These are phyloP conservation scores for Drosophila mimica DNA, from an alignment of 2,888 invertebrate species.

Conservation along the genomic window DNA sequence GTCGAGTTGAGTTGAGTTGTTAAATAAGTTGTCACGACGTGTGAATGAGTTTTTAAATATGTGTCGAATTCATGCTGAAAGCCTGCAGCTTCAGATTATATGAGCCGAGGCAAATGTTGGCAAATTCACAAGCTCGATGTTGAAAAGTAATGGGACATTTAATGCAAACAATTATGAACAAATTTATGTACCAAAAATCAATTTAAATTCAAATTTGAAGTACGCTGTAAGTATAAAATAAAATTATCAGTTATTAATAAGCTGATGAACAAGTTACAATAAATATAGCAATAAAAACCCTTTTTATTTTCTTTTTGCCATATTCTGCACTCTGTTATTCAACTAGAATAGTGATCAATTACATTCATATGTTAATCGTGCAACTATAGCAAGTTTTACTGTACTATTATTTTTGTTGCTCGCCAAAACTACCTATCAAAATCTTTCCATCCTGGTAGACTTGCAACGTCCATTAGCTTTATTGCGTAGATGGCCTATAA, in stretches of 20 bases:
- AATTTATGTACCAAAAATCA: background rate
- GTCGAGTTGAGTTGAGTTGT: slow-evolving; percentile 52
- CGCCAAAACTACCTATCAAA: background rate
- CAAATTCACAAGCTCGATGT: slow-evolving; percentile 27
- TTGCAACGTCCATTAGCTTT: slow-evolving; percentile 49
- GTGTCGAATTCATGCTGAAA: slow-evolving; percentile 62
- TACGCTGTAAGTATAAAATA: background rate
- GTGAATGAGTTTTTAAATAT: slow-evolving; percentile 75
- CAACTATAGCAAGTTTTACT: background rate
- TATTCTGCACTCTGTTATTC: background rate
- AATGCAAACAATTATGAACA: background rate
- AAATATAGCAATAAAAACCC: background rate
- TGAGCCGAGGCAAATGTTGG: slow-evolving; percentile 36
- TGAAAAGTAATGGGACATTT: background rate
- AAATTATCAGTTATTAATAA: background rate
- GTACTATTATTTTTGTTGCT: background rate
- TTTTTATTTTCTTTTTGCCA: background rate
- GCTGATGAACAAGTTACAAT: background rate
- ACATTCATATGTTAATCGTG: background rate
- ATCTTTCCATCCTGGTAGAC: background rate
- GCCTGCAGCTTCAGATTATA: slow-evolving; percentile 23
- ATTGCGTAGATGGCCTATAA: slow-evolving; percentile 42
- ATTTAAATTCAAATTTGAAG: background rate
- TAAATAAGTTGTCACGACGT: slow-evolving; percentile 75
- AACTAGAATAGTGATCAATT: background rate